A percentile compares a stretch with the other conserved stretches of the same genome.
phyloP scores from a whole-genome alignment of 2,113 vertebrate species.

The Oncorhynchus tshawytscha region DNA sequence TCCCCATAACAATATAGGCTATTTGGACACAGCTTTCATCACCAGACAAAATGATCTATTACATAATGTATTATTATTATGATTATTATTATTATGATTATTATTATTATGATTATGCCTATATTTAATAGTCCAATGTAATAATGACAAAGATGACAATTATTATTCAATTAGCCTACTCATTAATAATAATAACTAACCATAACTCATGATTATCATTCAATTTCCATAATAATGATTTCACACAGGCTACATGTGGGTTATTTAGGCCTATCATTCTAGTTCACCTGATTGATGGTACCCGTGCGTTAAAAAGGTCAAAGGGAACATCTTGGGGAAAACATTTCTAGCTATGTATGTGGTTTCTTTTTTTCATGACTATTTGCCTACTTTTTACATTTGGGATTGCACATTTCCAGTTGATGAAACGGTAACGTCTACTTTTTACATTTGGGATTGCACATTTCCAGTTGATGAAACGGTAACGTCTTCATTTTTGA shows the following conservation, averaged over 20 bases:
- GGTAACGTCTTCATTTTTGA: too few species aligned
- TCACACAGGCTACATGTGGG: background rate
- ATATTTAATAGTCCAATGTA: background rate
- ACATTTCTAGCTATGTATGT: too few species aligned
- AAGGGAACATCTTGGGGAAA: background rate
- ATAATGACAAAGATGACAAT: background rate
- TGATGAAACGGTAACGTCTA: too few species aligned
- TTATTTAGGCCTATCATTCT: background rate
- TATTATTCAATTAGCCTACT: conserved; percentile 2
- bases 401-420: too few species aligned
- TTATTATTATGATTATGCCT: conserved; percentile 6
- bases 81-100: conserved; percentile 10
- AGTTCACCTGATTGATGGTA: background rate
- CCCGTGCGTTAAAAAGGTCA: background rate
- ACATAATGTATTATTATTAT: background rate
- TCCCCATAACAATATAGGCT: too few species aligned
- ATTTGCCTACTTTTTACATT: too few species aligned
- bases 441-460: too few species aligned
- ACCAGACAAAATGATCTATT: too few species aligned
- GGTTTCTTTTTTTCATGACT: too few species aligned
- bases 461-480: too few species aligned
- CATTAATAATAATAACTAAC: too few species aligned
- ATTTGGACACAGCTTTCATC: too few species aligned
- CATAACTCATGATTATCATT: background rate
- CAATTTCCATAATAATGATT: background rate